Evolutionary conservation across 2,797 vertebrate genomes (phyloP), one percentile per base, ranked within the genome.

Genomic region (Eremophila alpestris): DNA sequence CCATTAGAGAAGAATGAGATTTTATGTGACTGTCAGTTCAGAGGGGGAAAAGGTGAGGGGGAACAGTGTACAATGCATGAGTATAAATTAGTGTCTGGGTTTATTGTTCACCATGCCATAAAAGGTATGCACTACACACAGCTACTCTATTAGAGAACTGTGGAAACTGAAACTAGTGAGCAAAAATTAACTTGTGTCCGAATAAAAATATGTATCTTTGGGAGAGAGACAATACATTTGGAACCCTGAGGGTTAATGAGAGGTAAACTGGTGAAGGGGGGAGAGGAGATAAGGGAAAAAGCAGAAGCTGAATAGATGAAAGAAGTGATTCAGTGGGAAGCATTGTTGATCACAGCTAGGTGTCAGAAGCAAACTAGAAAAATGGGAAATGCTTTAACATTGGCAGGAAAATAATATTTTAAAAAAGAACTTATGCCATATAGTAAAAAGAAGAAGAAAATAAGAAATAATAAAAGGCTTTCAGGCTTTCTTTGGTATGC

Each of bases 311-410:
- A 97, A 95, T 93, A 97, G 96, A 97, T 96, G 93, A 97, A 98
- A 97, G 96, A 97, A 96, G 93, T 95, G 93, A 96, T 96, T 98
- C 97, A 97, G 95, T 96, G 96, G 91, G 93, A 97, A 97, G 96
- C 94, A 96, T 97, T 97, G 94, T 97, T 97, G 95, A 93, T 95
- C 92, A 92, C 96, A 97, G 97, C 93, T 94, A 97, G 97, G 95
- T 97, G 90, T 98, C 96, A 97, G 97, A 98, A 98, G 97, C 97
- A 98, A 97, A 96, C 97, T 95, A 96, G 97, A 97, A 97, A 98
- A 98, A 96, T 89, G 60, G 93, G 71, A 97, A 96, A 96, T 93
- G 94, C 97, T 96, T 98, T 97, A 96, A 97, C 93, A 97, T 87
- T 87, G 84, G 78, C 95, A 97, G 87, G 94, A 95, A 97, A 94